phyloP scores from a whole-genome alignment of 2,888 invertebrate species.

The Capitulum mitella region DNA sequence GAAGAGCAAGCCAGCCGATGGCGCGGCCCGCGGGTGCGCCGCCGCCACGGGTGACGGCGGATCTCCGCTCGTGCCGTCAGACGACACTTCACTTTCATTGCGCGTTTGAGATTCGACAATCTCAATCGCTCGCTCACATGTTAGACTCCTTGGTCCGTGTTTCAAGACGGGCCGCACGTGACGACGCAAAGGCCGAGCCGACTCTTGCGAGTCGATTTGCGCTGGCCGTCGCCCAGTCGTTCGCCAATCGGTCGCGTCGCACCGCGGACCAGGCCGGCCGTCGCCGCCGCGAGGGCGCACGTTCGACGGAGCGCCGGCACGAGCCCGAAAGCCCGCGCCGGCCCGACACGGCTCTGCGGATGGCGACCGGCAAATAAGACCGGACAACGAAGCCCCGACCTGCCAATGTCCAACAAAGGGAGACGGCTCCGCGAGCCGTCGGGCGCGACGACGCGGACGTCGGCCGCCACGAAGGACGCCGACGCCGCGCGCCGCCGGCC shows the following conservation, averaged over 20 bases:
- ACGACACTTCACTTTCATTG: constrained; percentile 56
- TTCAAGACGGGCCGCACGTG: constrained; percentile 57
- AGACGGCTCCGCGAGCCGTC: not conserved
- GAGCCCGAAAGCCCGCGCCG: not conserved
- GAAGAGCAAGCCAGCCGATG: constrained; percentile 45
- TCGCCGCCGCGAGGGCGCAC: not conserved
- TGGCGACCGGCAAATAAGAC: not conserved
- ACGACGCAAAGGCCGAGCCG: constrained; percentile 42
- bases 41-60: constrained; percentile 35
- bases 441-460: not conserved
- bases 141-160: constrained; percentile 68
- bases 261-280: not conserved
- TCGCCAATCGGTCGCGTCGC: not conserved
- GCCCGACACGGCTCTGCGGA: not conserved
- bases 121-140: constrained; percentile 63
- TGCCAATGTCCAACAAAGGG: constrained; percentile 9
- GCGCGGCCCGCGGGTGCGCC: constrained; percentile 27
- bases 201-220: not conserved
- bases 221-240: constrained; percentile 9
- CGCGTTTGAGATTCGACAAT: constrained; percentile 54
- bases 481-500: not conserved
- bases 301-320: constrained; percentile 8
- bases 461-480: not conserved
- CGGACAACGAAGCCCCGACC: constrained; percentile 10
- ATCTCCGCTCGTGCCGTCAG: constrained; percentile 47